Evolutionary conservation across 2,888 invertebrate genomes (phyloP).

Genomic region (Hemithea aestivaria): DNA sequence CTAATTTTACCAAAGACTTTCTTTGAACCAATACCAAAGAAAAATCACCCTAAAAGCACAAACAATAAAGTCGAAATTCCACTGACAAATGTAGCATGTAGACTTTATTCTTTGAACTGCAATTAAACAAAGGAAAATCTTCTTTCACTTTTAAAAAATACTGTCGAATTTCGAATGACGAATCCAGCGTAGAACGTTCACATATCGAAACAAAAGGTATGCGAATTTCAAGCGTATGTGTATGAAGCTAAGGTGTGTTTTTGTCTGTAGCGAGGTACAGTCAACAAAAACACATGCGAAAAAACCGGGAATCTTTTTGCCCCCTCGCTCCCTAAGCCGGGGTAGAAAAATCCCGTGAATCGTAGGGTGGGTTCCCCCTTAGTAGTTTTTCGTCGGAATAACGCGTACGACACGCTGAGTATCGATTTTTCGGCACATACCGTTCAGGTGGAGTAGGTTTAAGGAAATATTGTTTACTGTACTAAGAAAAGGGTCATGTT

Average conservation of each 20-base stretch:
- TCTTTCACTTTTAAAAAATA: no score
- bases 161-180: no score
- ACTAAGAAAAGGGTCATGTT: no score
- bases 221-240: slow-evolving; percentile 29
- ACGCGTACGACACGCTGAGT: slow-evolving; percentile 73
- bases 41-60: slow-evolving; percentile 26
- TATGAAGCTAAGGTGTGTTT: slow-evolving; percentile 27
- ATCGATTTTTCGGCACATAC: slow-evolving; percentile 75
- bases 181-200: slow-evolving; percentile 47
- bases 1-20: slow-evolving; percentile 54
- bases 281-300: slow-evolving; percentile 71
- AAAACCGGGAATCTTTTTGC: slow-evolving; percentile 75
- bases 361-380: slow-evolving; percentile 42
- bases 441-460: slow-evolving; percentile 60
- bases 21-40: slow-evolving; percentile 1
- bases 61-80: slow-evolving; percentile 30
- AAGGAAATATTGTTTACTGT: slow-evolving; percentile 9
- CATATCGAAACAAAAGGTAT: slow-evolving; percentile 38
- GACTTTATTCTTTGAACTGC: no score
- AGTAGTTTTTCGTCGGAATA: slow-evolving; percentile 77
- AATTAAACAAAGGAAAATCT: no score
- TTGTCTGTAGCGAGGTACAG: slow-evolving; percentile 33
- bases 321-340: slow-evolving; percentile 51
- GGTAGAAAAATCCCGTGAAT: slow-evolving; percentile 60
- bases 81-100: slow-evolving; percentile 17